Conservation (phyloP, 2,113 vertebrate species). For the Empidonax traillii region DNA sequence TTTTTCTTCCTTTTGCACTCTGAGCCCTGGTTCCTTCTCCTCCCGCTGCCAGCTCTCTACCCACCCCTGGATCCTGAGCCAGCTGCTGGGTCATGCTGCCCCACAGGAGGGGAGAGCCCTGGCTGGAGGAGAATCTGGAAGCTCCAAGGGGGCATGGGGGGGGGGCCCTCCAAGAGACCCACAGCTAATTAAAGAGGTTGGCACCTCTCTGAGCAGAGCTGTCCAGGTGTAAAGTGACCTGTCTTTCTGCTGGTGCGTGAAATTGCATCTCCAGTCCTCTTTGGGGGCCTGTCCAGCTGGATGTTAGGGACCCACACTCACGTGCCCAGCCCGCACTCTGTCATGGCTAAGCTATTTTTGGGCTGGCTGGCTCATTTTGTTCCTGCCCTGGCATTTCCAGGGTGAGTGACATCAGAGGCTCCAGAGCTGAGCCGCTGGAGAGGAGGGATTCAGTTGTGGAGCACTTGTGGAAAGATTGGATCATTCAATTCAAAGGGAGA, state of each 20-base stretch:
- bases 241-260: neutral
- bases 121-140: neutral
- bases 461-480: neutral
- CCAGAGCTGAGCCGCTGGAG: neutral
- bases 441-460: neutral
- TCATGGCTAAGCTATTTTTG: neutral
- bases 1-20: neutral
- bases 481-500: conserved; percentile 15
- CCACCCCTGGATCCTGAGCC: neutral
- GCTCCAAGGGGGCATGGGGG: neutral
- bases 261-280: neutral
- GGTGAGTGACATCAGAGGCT: neutral
- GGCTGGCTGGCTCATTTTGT: neutral
- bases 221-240: neutral
- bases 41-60: neutral
- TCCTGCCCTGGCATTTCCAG: conserved; percentile 38
- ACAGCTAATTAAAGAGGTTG: neutral
- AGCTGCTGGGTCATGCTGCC: neutral
- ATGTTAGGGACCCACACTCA: neutral
- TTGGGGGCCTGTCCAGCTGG: neutral
- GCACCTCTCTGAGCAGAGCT: neutral
- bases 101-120: accelerated
- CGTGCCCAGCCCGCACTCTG: neutral
- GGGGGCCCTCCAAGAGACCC: neutral
- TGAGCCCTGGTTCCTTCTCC: neutral